Evolutionary conservation across 2,888 invertebrate genomes (phyloP).

Genomic region (Melanostoma scalare): DNA sequence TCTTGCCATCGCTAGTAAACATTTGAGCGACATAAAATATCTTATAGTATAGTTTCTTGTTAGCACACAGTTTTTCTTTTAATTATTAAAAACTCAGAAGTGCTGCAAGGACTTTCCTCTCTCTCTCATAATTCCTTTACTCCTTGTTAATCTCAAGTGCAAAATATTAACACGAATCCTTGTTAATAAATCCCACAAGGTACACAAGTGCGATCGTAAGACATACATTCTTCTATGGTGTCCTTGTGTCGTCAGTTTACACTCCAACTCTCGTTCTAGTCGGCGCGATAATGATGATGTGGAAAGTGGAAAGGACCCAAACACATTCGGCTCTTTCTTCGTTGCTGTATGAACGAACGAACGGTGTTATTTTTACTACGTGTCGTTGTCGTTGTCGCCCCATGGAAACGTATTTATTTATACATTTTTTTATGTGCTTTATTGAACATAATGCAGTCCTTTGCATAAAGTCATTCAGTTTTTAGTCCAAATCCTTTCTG

Average conservation of each 20-base stretch:
- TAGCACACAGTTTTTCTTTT: constrained; percentile 44
- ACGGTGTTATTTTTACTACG: too few species aligned
- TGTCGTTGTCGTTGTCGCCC: too few species aligned
- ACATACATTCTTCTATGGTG: constrained; percentile 30
- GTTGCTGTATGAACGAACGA: too few species aligned
- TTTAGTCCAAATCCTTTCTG: constrained; percentile 34
- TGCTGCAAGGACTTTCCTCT: constrained; percentile 24
- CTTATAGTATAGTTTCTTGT: constrained; percentile 9
- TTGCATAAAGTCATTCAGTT: constrained; percentile 38
- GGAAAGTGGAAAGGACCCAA: constrained; percentile 35
- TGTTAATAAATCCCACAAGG: constrained; percentile 53
- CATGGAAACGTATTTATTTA: constrained; percentile 15
- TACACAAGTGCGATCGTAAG: constrained; percentile 37
- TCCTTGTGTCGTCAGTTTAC: constrained; percentile 10
- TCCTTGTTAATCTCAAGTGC: constrained; percentile 37
- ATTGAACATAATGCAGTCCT: constrained; percentile 51
- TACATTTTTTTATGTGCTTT: constrained; percentile 8
- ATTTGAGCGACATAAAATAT: constrained; percentile 27
- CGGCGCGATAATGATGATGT: constrained; percentile 46
- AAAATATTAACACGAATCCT: constrained; percentile 59
- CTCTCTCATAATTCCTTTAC: background rate
- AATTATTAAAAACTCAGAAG: constrained; percentile 53
- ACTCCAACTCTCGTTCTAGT: constrained; percentile 9
- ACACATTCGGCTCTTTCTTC: constrained; percentile 12
- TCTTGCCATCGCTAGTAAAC: background rate